phyloP scores from a whole-genome alignment of 2,113 vertebrate species.

The Emberiza fucata region DNA sequence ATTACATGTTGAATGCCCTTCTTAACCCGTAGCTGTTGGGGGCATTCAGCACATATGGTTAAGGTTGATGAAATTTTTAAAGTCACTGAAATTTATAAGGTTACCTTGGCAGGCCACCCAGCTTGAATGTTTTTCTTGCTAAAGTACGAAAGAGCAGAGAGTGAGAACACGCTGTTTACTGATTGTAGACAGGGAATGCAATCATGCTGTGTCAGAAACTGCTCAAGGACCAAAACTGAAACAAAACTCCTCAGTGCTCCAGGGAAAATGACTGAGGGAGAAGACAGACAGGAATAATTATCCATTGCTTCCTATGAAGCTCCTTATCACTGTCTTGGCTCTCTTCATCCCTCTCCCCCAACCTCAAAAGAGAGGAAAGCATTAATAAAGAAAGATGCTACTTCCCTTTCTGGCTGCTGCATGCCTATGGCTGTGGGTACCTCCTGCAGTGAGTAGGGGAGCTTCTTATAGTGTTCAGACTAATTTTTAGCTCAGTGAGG shows the following conservation, averaged over 20 bases:
- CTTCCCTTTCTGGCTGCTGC: neutral
- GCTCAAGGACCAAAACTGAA: neutral
- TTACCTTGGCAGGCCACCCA: slow-evolving; percentile 47
- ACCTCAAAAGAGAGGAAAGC: neutral
- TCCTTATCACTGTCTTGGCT: neutral
- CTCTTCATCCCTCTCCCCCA: neutral
- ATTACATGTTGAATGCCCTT: slow-evolving; percentile 58
- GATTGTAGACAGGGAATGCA: neutral
- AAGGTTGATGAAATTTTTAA: slow-evolving; percentile 58
- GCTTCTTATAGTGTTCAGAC: neutral
- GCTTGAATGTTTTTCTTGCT: neutral
- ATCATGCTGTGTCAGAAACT: neutral
- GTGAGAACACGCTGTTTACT: neutral
- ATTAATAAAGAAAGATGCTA: neutral
- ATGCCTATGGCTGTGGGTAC: neutral
- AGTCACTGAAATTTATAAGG: slow-evolving; percentile 54
- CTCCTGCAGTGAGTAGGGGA: neutral
- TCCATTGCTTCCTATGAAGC: neutral
- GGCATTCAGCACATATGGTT: slow-evolving; percentile 55
- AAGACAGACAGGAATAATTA: neutral
- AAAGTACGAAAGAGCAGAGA: neutral
- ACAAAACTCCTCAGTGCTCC: neutral
- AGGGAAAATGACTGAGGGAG: neutral
- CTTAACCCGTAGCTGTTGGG: slow-evolving; percentile 56
- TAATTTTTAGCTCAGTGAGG: neutral